Percentiles rank a stretch among this genome's conserved stretches.
Evolutionary conservation across 2,113 vertebrate species (phyloP).

Genomic region (Apus apus): DNA sequence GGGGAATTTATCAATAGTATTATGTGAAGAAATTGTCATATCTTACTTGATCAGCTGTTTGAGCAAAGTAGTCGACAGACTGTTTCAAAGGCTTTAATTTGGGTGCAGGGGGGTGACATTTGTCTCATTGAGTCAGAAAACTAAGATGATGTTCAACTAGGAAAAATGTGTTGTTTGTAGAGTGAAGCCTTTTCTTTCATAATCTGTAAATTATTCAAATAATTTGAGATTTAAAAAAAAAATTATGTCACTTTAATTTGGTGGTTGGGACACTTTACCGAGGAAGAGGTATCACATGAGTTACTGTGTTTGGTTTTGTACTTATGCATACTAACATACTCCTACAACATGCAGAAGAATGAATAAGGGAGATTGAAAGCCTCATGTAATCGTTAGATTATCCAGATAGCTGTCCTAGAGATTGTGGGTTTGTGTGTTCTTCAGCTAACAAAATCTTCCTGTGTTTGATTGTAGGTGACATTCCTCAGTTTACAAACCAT

Average conservation of each 20-base stretch:
- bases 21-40: neutral
- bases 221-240: neutral
- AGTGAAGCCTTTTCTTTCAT: neutral
- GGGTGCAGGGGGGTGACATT: neutral
- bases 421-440: neutral
- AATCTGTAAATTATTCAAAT: neutral
- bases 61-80: neutral
- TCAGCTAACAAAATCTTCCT: neutral
- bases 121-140: neutral
- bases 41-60: neutral
- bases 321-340: neutral
- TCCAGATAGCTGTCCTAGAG: neutral
- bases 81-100: neutral
- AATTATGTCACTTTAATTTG: neutral
- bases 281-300: neutral
- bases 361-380: neutral
- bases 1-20: neutral
- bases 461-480: neutral
- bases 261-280: neutral
- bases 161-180: neutral
- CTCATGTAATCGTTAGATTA: neutral
- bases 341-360: neutral
- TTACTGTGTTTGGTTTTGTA: neutral
- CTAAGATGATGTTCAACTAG: neutral
- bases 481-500: neutral